Evolutionary conservation across 2,797 vertebrate genomes (phyloP).

Genomic region (Macropodus opercularis): DNA sequence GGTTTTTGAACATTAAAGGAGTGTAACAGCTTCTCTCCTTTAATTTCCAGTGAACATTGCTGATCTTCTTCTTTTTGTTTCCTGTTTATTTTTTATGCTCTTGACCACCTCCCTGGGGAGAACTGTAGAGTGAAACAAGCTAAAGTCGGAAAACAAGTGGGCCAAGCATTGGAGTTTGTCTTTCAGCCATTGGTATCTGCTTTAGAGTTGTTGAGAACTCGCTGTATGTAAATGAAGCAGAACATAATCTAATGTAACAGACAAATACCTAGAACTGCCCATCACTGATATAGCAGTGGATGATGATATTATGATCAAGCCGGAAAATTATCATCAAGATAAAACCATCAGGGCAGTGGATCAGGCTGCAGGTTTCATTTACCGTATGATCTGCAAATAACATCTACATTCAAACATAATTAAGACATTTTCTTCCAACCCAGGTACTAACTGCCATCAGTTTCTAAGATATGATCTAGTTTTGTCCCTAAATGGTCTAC

Average conservation of each 20-base stretch:
- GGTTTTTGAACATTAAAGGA: neutral
- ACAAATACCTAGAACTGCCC: slow-evolving; percentile 7
- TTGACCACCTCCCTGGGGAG: slow-evolving; percentile 10
- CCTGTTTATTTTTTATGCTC: slow-evolving; percentile 29
- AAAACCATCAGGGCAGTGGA: slow-evolving; percentile 23
- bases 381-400: slow-evolving; percentile 29
- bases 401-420: slow-evolving; percentile 36
- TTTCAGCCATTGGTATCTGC: neutral
- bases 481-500: slow-evolving; percentile 30
- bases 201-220: neutral
- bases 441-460: slow-evolving; percentile 1
- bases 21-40: neutral
- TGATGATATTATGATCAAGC: slow-evolving; percentile 40
- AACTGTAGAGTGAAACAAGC: neutral
- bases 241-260: neutral
- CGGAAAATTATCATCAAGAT: slow-evolving; percentile 24
- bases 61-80: slow-evolving; percentile 38
- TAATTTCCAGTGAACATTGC: neutral
- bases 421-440: slow-evolving; percentile 14
- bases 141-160: slow-evolving; percentile 12
- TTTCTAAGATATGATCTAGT: slow-evolving; percentile 18
- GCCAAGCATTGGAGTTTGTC: neutral
- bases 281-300: slow-evolving; percentile 16
- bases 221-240: slow-evolving; percentile 1
- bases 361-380: slow-evolving; percentile 34